phyloP scores from a whole-genome alignment of 2,888 invertebrate species.

The Stenolophus ochropezus region DNA sequence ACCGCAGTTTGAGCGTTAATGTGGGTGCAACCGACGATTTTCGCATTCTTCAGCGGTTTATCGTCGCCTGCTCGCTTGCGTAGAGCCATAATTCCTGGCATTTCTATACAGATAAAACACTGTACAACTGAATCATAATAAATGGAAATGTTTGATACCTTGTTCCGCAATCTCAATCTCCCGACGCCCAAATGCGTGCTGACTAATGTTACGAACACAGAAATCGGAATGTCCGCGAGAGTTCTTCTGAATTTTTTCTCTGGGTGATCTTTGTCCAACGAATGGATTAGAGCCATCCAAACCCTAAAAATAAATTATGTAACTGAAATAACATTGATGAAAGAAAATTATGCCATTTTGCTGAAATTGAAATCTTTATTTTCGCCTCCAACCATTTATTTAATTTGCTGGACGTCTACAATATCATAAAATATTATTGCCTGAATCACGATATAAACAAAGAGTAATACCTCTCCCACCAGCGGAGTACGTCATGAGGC shows the following conservation, averaged over 20 bases:
- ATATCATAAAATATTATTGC: too few species aligned
- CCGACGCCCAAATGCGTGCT: conserved; percentile 93
- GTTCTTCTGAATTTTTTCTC: conserved; percentile 93
- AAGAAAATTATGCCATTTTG: conserved; percentile 57
- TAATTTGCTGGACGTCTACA: too few species aligned
- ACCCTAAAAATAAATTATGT: conserved; percentile 72
- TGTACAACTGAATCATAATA: not conserved
- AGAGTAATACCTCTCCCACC: conserved; percentile 76
- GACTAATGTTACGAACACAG: conserved; percentile 95
- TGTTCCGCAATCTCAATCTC: conserved; percentile 99
- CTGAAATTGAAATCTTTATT: conserved; percentile 18
- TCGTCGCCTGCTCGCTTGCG: conserved; percentile 94
- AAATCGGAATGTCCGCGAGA: conserved; percentile 91
- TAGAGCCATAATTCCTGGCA: conserved; percentile 98
- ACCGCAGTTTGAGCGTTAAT: conserved; percentile 99
- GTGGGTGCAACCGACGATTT: conserved; percentile 96
- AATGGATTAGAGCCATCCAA: conserved; percentile 74
- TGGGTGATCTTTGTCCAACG: conserved; percentile 78
- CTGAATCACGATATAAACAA: too few species aligned
- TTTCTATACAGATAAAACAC: conserved; percentile 78
- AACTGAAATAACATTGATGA: conserved; percentile 59
- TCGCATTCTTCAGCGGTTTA: conserved; percentile 95
- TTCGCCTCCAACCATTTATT: too few species aligned
- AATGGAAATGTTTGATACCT: conserved; percentile 72
- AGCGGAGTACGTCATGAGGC: conserved; percentile 74